These are phyloP conservation scores for Ormyrus rosae DNA, from an alignment of 2,888 invertebrate species.

Conservation along the genomic window DNA sequence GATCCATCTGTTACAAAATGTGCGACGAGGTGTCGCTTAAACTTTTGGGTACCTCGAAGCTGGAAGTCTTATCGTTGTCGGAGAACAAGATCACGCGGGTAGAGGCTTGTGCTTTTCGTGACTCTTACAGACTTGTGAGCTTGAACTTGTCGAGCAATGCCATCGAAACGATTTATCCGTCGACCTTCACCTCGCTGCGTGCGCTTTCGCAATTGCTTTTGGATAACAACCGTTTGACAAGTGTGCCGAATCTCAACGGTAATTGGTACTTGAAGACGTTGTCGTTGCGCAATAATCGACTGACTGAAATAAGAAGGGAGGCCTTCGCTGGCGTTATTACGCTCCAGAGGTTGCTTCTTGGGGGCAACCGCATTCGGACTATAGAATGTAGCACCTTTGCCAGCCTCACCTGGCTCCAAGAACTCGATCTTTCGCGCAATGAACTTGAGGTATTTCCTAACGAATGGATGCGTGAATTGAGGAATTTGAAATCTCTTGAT, in stretches of 20 bases:
- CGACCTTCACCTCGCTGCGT: constrained; percentile 50
- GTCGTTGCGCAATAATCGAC: constrained; percentile 57
- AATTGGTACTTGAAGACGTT: constrained; percentile 39
- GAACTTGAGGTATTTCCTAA: constrained; percentile 58
- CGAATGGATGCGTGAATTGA: constrained; percentile 59
- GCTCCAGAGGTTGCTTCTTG: constrained; percentile 62
- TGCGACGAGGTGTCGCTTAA: constrained; percentile 60
- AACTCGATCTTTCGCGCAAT: constrained; percentile 63
- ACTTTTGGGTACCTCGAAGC: constrained; percentile 53
- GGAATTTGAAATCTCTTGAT: constrained; percentile 61
- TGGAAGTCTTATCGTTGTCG: constrained; percentile 63
- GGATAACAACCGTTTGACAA: constrained; percentile 56
- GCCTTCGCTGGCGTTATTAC: constrained; percentile 51
- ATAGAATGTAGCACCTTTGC: constrained; percentile 61
- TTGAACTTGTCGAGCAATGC: constrained; percentile 60
- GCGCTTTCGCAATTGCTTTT: constrained; percentile 31
- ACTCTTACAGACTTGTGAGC: constrained; percentile 58
- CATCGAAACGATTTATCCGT: constrained; percentile 55
- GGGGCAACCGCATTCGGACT: constrained; percentile 59
- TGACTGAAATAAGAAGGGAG: constrained; percentile 53
- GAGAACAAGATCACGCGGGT: constrained; percentile 62
- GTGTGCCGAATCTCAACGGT: constrained; percentile 44
- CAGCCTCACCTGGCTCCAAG: constrained; percentile 59
- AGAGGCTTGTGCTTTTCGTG: constrained; percentile 54
- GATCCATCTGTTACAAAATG: constrained; percentile 61